A percentile compares a stretch with the other conserved stretches of the same genome.
Conservation (phyloP, 1,140 invertebrate species). For the Augochlora pura region DNA sequence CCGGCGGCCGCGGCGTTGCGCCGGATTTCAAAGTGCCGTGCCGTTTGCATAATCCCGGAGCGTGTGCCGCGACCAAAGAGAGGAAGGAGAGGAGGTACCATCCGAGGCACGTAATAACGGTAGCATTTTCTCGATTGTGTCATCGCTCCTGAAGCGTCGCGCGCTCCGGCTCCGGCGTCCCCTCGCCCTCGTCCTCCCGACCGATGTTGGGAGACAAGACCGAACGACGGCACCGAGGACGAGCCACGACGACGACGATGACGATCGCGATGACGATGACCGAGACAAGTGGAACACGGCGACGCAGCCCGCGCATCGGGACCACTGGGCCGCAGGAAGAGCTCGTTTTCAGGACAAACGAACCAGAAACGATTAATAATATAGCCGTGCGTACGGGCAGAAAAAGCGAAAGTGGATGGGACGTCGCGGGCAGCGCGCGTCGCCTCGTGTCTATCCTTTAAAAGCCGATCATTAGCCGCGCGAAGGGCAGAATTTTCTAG, state of each 20-base stretch:
- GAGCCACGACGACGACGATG: constrained; percentile 16
- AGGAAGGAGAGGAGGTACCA: not conserved
- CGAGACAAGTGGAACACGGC: constrained; percentile 61
- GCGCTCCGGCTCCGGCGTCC: constrained; percentile 29
- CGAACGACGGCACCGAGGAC: not conserved
- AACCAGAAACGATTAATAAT: constrained; percentile 79
- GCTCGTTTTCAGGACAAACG: constrained; percentile 73
- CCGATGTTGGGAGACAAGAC: constrained; percentile 5
- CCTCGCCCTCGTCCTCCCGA: too few relatives aligned
- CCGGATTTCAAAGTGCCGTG: constrained; percentile 39
- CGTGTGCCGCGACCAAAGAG: constrained; percentile 19
- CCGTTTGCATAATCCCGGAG: constrained; percentile 60
- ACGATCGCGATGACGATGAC: constrained; percentile 42
- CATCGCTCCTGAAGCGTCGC: constrained; percentile 68
- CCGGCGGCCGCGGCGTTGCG: not conserved
- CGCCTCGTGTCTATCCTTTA: constrained; percentile 20
- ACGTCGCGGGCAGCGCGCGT: constrained; percentile 37
- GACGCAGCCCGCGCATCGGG: constrained; percentile 63
- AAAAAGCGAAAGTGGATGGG: constrained; percentile 76
- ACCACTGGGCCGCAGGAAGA: constrained; percentile 74
- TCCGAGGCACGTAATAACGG: constrained; percentile 64
- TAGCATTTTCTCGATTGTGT: constrained; percentile 77
- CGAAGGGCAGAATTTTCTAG: constrained; percentile 41
- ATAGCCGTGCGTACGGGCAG: constrained; percentile 66
- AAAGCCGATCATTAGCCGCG: constrained; percentile 42